Evolutionary conservation across 1,140 invertebrate genomes (phyloP).

Genomic region (Macrocentrus cingulum): DNA sequence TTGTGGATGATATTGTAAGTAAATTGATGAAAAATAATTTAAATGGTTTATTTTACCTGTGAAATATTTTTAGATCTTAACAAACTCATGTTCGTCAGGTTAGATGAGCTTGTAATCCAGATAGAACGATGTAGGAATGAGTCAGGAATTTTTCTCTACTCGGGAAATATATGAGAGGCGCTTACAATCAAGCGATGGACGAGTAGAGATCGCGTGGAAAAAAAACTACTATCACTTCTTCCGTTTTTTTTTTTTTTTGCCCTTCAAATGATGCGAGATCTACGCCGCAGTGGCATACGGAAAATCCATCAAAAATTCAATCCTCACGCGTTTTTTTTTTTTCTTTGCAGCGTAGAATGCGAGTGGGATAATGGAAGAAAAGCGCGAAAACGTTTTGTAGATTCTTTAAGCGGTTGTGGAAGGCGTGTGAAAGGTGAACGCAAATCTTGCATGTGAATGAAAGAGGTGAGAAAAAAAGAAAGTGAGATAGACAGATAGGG

Average conservation of each 20-base stretch:
- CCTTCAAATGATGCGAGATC: neutral
- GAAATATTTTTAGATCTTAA: no score
- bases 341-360: no score
- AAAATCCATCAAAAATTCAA: slow-evolving; percentile 43
- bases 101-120: slow-evolving; percentile 12
- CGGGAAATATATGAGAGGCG: slow-evolving; percentile 11
- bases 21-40: no score
- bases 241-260: neutral
- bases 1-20: no score
- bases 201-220: slow-evolving; percentile 4
- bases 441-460: slow-evolving; percentile 1
- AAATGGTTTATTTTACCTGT: no score
- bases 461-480: slow-evolving; percentile 7
- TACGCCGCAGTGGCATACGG: neutral
- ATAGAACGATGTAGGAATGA: slow-evolving; percentile 16
- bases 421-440: neutral
- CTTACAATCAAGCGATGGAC: slow-evolving; percentile 14
- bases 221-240: neutral
- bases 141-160: slow-evolving; percentile 7
- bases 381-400: slow-evolving; percentile 21
- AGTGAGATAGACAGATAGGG: slow-evolving; percentile 8
- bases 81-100: neutral
- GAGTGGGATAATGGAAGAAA: slow-evolving; percentile 9
- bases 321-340: slow-evolving; percentile 34
- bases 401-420: slow-evolving; percentile 10